Base-by-base conservation (phyloP, 2,797 vertebrate species). In the Pygocentrus nattereri region DNA sequence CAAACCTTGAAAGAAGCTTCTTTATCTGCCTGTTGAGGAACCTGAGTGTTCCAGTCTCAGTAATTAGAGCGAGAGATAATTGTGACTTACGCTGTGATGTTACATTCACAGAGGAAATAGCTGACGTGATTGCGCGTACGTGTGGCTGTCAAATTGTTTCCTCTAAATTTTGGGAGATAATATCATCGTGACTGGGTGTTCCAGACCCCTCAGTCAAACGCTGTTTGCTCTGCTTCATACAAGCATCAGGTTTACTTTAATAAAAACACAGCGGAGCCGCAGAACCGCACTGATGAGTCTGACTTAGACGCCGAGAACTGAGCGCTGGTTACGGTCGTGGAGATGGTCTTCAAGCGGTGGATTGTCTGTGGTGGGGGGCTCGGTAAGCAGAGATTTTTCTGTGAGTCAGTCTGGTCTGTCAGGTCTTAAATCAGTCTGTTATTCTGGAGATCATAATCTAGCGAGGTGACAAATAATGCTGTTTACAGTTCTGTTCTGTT, bases 311-410 rank as follows among this genome's bases (percentile, higher is more conserved):
- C 41, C 27, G 21, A 76, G 54, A 49, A 27, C 58, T 4, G 19
- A 72, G 13, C 15, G 8, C 23, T 44, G 18, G 59, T 70, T 44
- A 27, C 47, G 38, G 68, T 41, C 4, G 25, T 88, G 84, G 90
- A 91, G 88, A 95, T 94, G 93, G 93, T 92, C 84, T 93, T 96
- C 83, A 94, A 87, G 82, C 93, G 91, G 47, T 96, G 94, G 95
- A 87, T 95, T 84, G 89, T 94, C 62, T 96, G 95, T 83, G 94
- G 95, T 50, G 91, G 91, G 64, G 71, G 90, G 69, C 82, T 95
- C 44, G 95, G 95, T 96, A 93, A 95, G 95, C 64, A 56, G 44
- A 70, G 12, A 12, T 3, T 30, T 44, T 71, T 30, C 12, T 38
- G 65, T 67, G 6, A 21, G 16, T 65, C 15, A 8, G 4, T 27